These are phyloP conservation scores for Drosophila aff. DNA, from an alignment of 1,140 invertebrate species.

Conservation along the genomic window DNA sequence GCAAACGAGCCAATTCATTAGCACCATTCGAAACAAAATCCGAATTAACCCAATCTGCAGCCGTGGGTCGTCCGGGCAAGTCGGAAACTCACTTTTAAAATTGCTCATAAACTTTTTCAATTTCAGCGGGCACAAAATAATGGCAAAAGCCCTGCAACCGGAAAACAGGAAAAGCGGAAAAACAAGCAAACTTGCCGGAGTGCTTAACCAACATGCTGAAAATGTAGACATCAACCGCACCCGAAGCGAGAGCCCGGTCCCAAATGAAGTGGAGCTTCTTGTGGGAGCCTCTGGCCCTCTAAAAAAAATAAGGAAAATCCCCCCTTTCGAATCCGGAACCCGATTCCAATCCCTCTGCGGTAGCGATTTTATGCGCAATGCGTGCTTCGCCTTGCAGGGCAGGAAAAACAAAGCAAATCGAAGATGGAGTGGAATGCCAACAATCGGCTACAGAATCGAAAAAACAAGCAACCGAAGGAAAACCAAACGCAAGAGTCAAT, in stretches of 20 bases:
- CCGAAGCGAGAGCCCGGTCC: conserved; percentile 23
- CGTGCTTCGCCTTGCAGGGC: conserved; percentile 68
- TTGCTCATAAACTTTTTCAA: conserved; percentile 75
- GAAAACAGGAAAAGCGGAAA: conserved; percentile 32
- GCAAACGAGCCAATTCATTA: conserved; percentile 76
- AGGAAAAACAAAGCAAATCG: conserved; percentile 63
- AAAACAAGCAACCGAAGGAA: conserved; percentile 22
- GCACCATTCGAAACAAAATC: conserved; percentile 53
- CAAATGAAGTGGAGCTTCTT: conserved; percentile 51
- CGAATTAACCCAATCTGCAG: conserved; percentile 48
- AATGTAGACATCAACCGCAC: conserved; percentile 63
- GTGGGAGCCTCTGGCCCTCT: conserved; percentile 9
- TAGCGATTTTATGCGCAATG: conserved; percentile 78
- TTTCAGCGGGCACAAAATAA: conserved; percentile 44
- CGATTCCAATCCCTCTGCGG: conserved; percentile 45
- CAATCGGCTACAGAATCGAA: conserved; percentile 29
- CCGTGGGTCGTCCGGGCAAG: conserved; percentile 20
- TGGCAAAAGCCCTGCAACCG: conserved; percentile 37
- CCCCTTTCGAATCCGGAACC: neutral
- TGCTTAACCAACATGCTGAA: conserved; percentile 53
- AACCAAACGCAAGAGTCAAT: conserved; percentile 60
- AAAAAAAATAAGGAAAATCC: neutral
- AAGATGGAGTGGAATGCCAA: conserved; percentile 64
- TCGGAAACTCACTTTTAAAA: conserved; percentile 49
- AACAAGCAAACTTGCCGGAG: conserved; percentile 52